Evolutionary conservation across 2,797 vertebrate genomes (phyloP).

Genomic region (Sebastes melanostomus): DNA sequence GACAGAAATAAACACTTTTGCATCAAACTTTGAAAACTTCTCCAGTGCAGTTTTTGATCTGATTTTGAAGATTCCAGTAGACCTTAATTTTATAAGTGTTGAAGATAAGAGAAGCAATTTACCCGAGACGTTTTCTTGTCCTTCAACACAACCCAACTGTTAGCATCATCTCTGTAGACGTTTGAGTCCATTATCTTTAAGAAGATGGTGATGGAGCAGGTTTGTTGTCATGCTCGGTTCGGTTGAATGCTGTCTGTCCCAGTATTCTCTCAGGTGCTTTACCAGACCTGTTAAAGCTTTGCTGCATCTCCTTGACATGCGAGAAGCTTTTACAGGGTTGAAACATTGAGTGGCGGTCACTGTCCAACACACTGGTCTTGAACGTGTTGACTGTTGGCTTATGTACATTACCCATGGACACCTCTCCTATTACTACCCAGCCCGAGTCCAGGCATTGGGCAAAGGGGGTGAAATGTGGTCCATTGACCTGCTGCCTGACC

Average conservation of each 20-base stretch:
- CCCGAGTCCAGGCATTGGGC: slow-evolving; percentile 1
- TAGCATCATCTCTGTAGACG: slow-evolving; percentile 3
- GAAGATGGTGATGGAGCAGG: slow-evolving; percentile 9
- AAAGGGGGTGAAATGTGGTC: neutral
- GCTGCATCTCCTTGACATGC: slow-evolving; percentile 16
- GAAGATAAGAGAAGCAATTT: too few relatives aligned
- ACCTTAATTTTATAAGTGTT: too few relatives aligned
- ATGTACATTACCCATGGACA: slow-evolving; percentile 24
- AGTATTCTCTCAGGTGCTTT: slow-evolving; percentile 5
- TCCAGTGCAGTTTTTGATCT: too few relatives aligned
- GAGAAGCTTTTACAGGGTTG: neutral
- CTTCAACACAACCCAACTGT: slow-evolving; percentile 19
- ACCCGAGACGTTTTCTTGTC: too few relatives aligned
- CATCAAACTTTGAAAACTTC: too few relatives aligned
- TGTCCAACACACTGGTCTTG: neutral
- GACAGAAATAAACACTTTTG: too few relatives aligned
- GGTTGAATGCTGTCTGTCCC: slow-evolving; percentile 31
- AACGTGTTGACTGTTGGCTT: neutral
- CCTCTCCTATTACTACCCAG: slow-evolving; percentile 39
- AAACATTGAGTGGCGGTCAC: neutral
- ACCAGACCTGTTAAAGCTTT: neutral
- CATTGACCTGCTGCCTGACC: neutral
- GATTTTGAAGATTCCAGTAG: too few relatives aligned
- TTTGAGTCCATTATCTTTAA: slow-evolving; percentile 15
- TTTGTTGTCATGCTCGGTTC: slow-evolving; percentile 26